Percentiles rank a stretch among this genome's conserved stretches.
Evolutionary conservation across 1,140 invertebrate genomes (phyloP).

Genomic region (Anagrus nilaparvatae): DNA sequence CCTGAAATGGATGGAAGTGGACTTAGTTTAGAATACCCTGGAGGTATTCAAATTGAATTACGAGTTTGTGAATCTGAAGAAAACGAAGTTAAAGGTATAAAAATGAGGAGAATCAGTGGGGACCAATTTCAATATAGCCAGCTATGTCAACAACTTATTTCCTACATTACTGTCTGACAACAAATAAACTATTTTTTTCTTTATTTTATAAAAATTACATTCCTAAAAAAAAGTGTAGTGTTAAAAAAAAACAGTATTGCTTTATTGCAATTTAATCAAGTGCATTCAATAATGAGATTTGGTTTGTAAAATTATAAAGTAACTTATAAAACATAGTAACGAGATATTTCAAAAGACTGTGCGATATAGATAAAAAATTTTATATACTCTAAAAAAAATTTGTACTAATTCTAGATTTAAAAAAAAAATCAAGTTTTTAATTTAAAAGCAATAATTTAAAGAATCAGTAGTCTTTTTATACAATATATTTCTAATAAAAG

Average conservation of each 20-base stretch:
- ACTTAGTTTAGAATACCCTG: constrained; percentile 67
- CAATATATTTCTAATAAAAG: too few species aligned
- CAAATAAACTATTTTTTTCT: constrained; percentile 15
- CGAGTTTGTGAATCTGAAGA: constrained; percentile 67
- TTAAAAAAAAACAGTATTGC: constrained; percentile 9
- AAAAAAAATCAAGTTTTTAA: too few species aligned
- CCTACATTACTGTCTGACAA: constrained; percentile 70
- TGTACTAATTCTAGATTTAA: too few species aligned
- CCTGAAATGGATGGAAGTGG: constrained; percentile 37
- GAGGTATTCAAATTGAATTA: constrained; percentile 79
- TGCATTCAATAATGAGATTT: constrained; percentile 9
- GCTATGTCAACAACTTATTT: constrained; percentile 81
- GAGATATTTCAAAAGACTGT: too few species aligned
- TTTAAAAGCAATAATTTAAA: too few species aligned
- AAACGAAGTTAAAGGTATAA: constrained; percentile 72
- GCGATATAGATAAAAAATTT: constrained; percentile 9
- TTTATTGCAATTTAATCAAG: constrained; percentile 7
- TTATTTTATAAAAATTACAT: constrained; percentile 13
- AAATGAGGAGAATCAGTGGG: constrained; percentile 82
- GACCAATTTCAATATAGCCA: constrained; percentile 84
- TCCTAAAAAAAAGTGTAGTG: constrained; percentile 12
- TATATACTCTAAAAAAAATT: constrained; percentile 9
- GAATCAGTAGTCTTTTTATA: too few species aligned
- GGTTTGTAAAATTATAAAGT: constrained; percentile 8
- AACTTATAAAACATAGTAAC: too few species aligned